A percentile compares a stretch with the other conserved stretches of the same genome.
Conservation (phyloP, 2,888 invertebrate species). For the Conops quadrifasciatus region DNA sequence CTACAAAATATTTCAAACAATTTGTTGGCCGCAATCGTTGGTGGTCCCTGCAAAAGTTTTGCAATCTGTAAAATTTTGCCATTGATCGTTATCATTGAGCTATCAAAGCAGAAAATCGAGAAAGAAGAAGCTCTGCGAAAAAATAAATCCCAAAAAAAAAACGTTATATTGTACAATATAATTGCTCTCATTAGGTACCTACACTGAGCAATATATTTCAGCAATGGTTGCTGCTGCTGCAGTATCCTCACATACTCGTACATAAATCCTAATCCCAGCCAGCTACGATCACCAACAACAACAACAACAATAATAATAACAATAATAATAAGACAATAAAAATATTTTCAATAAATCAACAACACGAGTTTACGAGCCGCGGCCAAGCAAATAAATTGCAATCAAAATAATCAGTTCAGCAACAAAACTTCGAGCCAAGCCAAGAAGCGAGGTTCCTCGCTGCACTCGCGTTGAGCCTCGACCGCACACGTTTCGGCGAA, state of each 20-base stretch:
- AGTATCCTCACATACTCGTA: background rate
- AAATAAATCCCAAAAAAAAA: background rate
- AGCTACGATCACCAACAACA: background rate
- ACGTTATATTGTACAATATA: background rate
- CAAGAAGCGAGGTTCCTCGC: background rate
- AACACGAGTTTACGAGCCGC: constrained; percentile 5
- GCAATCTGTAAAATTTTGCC: background rate
- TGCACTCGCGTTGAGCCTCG: background rate
- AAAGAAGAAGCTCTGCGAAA: background rate
- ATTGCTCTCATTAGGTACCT: constrained; percentile 22
- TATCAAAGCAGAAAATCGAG: background rate
- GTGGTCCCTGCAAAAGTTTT: constrained; percentile 10
- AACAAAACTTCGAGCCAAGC: background rate
- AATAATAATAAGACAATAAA: constrained; percentile 2
- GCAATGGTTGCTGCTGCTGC: background rate
- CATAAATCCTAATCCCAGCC: constrained; percentile 26
- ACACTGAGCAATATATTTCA: background rate
- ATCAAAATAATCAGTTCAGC: constrained; percentile 22
- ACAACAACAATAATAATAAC: background rate
- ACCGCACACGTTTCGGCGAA: constrained; percentile 13
- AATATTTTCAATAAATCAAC: constrained; percentile 24
- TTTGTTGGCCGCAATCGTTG: background rate
- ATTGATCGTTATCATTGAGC: constrained; percentile 9
- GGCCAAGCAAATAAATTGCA: constrained; percentile 20
- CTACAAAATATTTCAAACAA: background rate